Evolutionary conservation across 2,797 vertebrate genomes (phyloP).

Genomic region (Bradypus variegatus): DNA sequence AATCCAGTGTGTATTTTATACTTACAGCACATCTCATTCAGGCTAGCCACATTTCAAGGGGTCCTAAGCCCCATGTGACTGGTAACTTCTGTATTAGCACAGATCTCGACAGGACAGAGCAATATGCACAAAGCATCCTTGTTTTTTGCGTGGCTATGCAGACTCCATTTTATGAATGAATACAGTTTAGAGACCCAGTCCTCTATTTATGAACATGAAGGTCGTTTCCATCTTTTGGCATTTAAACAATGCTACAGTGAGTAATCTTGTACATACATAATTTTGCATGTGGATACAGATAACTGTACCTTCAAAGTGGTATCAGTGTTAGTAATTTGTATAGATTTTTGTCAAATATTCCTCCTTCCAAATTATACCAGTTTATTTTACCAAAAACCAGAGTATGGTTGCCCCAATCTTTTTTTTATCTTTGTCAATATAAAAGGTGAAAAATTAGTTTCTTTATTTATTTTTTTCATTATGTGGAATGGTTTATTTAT

Average conservation of each 20-base stretch:
- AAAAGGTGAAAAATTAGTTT: constrained; percentile 14
- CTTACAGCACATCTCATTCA: neutral
- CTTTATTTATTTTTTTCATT: neutral
- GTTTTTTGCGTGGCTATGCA: neutral
- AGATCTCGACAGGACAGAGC: neutral
- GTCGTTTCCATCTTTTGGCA: constrained; percentile 2
- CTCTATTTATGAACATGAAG: neutral
- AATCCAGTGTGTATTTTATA: neutral
- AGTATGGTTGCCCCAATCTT: neutral
- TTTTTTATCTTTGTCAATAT: neutral
- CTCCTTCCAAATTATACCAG: neutral
- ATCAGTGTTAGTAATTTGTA: neutral
- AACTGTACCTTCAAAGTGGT: neutral
- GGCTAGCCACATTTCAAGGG: neutral
- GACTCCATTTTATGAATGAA: neutral
- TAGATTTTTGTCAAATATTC: neutral
- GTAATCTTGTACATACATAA: neutral
- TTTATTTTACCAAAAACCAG: neutral
- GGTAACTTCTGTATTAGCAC: neutral
- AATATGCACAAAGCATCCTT: neutral
- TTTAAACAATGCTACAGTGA: neutral
- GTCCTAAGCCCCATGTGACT: neutral
- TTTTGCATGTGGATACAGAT: neutral
- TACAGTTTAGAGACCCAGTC: neutral
- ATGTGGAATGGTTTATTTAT: neutral